Base-by-base conservation (phyloP, 2,113 vertebrate species). In the Dendrocopos noguchii region DNA sequence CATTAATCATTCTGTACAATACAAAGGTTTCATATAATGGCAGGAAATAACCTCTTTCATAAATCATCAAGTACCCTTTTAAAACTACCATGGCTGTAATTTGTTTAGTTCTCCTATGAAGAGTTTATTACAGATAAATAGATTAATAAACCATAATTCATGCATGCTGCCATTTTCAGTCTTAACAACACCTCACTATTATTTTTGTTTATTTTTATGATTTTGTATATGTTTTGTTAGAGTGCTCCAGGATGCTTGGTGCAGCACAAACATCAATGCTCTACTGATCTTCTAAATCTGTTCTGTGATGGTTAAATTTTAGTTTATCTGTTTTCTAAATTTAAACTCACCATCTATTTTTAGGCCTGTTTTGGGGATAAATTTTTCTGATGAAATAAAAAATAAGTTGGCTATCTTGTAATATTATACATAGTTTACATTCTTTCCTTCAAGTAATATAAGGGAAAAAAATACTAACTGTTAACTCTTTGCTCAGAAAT, bases 401-500 rank as follows among this genome's bases (percentile, higher is more conserved):
- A 67, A 65, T 0, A 34, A 57, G 57, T 33, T 7, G 19, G 8
- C 15, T 39, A 29, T 77, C 91, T 67, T 1, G 66, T 46, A 1
- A 31, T 18, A 36, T 31, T n/a, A 42, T 33, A 82, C 2, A 76
- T 53, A 44, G 6, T 73, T 87, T 73, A 67, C 10, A 46, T 52
- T 12, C 8, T 73, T 74, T 44, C 6, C 18, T 59, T 59, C 50
- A 71, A 72, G 33, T 25, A 65, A 70, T 73, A 65, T 76, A 87
- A 68, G 4, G 59, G n/a, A 36, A 47, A 29, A 74, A 53, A 46
- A 80, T 92, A 98, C 98, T 72, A 83, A 99, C 99, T 42, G 96
- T 98, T 76, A 99, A 89, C 7, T 99, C 98, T 92, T 96, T 95
- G 47, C 50, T 96, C 33, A 99, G 95, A 87, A 98, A 98, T 70